A percentile compares a stretch with the other conserved stretches of the same genome.
Evolutionary conservation across 2,113 vertebrate species (phyloP).

Genomic region (Pimephales promelas): DNA sequence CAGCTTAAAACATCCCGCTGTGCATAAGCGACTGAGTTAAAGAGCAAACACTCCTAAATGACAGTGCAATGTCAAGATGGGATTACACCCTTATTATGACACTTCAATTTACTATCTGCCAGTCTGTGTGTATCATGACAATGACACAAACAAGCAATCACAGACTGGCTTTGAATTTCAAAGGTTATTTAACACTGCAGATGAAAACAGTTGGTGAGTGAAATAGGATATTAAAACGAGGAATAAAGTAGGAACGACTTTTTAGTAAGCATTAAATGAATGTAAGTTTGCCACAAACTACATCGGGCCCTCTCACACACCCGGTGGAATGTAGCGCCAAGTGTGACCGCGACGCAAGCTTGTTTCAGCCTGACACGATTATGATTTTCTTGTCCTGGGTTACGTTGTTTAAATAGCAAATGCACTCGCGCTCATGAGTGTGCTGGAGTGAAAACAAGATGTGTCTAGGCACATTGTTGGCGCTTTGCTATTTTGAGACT

Average conservation of each 20-base stretch:
- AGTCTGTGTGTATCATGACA: slow-evolving; percentile 61
- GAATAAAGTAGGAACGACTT: background rate
- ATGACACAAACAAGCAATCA: slow-evolving; percentile 29
- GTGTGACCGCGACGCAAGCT: no score
- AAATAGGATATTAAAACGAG: background rate
- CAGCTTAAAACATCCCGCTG: background rate
- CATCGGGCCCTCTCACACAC: background rate
- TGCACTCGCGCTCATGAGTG: no score
- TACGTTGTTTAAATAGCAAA: no score
- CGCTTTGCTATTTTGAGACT: no score
- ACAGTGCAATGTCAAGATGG: slow-evolving; percentile 62
- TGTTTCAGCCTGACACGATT: no score
- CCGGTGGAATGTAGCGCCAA: no score
- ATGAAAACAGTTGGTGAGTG: background rate
- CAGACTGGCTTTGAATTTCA: background rate
- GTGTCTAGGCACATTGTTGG: no score
- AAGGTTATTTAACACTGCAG: background rate
- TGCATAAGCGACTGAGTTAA: background rate
- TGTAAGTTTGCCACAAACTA: background rate
- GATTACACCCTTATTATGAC: slow-evolving; percentile 73
- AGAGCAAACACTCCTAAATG: slow-evolving; percentile 34
- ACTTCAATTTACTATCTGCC: slow-evolving; percentile 75
- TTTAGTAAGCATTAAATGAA: background rate
- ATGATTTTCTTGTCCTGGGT: no score
- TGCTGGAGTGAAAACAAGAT: no score